Evolutionary conservation across 2,888 invertebrate species (phyloP), one percentile per base, ranked within the genome.

Genomic region (Plebejus melissa): DNA sequence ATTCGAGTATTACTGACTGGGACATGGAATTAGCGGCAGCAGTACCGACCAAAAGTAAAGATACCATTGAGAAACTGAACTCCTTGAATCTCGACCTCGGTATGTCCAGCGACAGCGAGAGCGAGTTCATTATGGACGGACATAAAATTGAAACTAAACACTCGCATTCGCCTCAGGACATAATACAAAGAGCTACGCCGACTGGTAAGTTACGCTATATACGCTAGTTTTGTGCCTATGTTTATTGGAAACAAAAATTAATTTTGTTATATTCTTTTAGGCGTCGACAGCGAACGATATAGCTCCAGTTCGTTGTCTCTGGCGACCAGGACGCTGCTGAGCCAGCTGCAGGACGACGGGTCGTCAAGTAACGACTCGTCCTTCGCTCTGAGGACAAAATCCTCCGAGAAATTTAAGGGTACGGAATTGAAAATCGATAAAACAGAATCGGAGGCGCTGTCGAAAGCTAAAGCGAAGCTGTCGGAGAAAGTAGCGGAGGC

Each of bases 11-110:
- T 76, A 90, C 93, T 2, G 95, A 95, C 80, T 95, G 95, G 95
- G 95, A 95, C 83, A 94, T 95, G 89, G 95, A 95, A 82, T 83
- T 95, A 69, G 95, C 95, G 78, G 93, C 54, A 28, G 28, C 94
- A 57, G 94, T 88, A 28, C 82, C 89, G n/a, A 85, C 87, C 50
- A 93, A 92, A 77, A 88, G 87, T 28, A 93, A 93, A 80, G 89
- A 89, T 74, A 88, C 89, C 58, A 92, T 91, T 71, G 90, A 91
- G 76, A 93, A 93, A 80, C 81, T 93, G 75, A 93, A 93, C 81
- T 93, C 93, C 13, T 82, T 94, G 80, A 92, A 93, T 78, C 79
- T 94, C 76, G 94, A 94, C 79, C 82, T 94, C 76, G 94, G 94
- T 72, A 94, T 94, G 92, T 94, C 94, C 22, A 94, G 94, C 80